Conservation (phyloP, 1,140 invertebrate species). For the Lasioglossum albipes region DNA sequence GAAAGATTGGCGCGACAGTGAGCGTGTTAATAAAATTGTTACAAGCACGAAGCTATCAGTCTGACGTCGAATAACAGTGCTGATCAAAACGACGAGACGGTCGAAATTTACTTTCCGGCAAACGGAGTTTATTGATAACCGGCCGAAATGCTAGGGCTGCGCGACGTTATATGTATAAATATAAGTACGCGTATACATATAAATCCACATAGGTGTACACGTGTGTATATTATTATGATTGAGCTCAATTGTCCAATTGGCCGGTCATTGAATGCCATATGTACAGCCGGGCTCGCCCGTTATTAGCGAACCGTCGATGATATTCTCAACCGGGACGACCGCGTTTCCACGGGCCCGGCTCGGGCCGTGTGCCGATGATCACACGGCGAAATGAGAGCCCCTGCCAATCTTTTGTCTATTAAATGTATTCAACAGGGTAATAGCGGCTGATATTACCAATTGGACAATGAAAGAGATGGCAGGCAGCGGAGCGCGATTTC, state of each 20-base stretch:
- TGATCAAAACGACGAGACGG: neutral
- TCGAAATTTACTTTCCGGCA: slow-evolving; percentile 48
- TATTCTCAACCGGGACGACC: slow-evolving; percentile 48
- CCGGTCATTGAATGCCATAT: slow-evolving; percentile 76
- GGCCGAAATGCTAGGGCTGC: slow-evolving; percentile 45
- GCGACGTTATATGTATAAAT: slow-evolving; percentile 43
- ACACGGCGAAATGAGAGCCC: slow-evolving; percentile 65
- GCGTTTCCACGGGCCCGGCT: slow-evolving; percentile 17
- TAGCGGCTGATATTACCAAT: slow-evolving; percentile 75
- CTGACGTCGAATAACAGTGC: too few relatives aligned
- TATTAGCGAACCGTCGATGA: slow-evolving; percentile 62
- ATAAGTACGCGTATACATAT: neutral
- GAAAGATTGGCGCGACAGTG: too few relatives aligned
- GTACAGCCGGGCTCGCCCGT: slow-evolving; percentile 55
- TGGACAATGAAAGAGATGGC: slow-evolving; percentile 73
- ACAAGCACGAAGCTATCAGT: too few relatives aligned
- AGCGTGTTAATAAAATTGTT: too few relatives aligned
- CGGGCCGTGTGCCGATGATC: neutral
- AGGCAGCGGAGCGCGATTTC: slow-evolving; percentile 67
- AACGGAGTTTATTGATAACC: slow-evolving; percentile 47
- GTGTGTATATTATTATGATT: slow-evolving; percentile 76
- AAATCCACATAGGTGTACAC: neutral
- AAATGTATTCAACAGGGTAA: slow-evolving; percentile 75
- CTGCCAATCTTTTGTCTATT: slow-evolving; percentile 76
- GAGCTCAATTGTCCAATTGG: slow-evolving; percentile 80